These are phyloP conservation scores for Heliconius cydno DNA, from an alignment of 2,888 invertebrate genomes.

Conservation along the genomic window DNA sequence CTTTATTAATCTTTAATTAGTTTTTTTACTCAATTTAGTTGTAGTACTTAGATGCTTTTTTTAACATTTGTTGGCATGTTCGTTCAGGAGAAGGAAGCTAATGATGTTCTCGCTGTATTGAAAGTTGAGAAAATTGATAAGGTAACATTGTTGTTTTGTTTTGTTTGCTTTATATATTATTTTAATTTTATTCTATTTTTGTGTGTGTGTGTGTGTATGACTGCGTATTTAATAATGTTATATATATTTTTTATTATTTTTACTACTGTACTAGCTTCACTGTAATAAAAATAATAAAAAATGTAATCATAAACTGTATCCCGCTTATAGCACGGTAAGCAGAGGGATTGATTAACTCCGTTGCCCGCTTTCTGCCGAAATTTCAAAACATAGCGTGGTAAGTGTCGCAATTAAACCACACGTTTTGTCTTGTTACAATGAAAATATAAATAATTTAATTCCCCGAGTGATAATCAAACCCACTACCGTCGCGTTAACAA, in stretches of 20 bases:
- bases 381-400: too few species aligned
- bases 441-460: too few species aligned
- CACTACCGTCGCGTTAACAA: too few species aligned
- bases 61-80: conserved; percentile 69
- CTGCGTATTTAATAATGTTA: not conserved
- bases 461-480: too few species aligned
- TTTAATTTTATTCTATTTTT: conserved; percentile 10
- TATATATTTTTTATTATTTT: not conserved
- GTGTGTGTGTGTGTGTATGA: conserved; percentile 32
- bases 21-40: conserved; percentile 21
- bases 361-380: too few species aligned
- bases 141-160: conserved; percentile 62
- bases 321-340: too few species aligned
- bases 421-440: too few species aligned
- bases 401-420: too few species aligned
- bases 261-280: too few species aligned
- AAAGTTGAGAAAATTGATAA: conserved; percentile 82
- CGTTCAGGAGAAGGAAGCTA: conserved; percentile 77
- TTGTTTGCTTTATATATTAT: conserved; percentile 42
- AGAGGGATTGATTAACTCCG: too few species aligned
- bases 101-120: conserved; percentile 82
- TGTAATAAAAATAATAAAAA: too few species aligned
- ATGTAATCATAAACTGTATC: too few species aligned
- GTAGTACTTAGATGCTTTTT: conserved; percentile 62
- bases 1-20: not conserved